These are phyloP conservation scores for Choristoneura rosaceana DNA, from an alignment of 2,888 invertebrate species.

Conservation along the genomic window DNA sequence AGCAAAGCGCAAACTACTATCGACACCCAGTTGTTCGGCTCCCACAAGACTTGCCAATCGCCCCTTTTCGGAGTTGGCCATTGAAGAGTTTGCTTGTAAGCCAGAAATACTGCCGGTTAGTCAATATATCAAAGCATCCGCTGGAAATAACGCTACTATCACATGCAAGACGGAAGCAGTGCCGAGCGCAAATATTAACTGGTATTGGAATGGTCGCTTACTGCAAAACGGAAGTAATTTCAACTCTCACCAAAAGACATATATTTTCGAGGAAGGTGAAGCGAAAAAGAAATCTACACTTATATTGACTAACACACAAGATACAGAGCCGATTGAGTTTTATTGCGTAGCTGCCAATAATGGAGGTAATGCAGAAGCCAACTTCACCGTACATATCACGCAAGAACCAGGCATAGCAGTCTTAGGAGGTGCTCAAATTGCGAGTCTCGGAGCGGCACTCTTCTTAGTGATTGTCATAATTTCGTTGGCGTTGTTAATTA, in stretches of 20 bases:
- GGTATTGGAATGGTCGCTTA: constrained; percentile 94
- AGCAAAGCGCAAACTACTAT: constrained; percentile 90
- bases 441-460: constrained; percentile 92
- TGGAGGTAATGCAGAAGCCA: constrained; percentile 94
- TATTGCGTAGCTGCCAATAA: constrained; percentile 96
- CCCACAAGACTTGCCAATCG: constrained; percentile 89
- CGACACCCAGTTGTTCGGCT: constrained; percentile 91
- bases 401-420: constrained; percentile 92
- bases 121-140: constrained; percentile 91
- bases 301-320: constrained; percentile 92
- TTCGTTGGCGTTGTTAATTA: constrained; percentile 88
- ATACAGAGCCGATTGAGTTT: constrained; percentile 93
- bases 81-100: constrained; percentile 94
- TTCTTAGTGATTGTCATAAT: constrained; percentile 92
- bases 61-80: constrained; percentile 90
- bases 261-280: constrained; percentile 91
- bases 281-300: constrained; percentile 91
- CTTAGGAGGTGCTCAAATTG: constrained; percentile 93
- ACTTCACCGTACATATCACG: constrained; percentile 94
- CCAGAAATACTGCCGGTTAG: constrained; percentile 92
- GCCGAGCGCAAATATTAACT: constrained; percentile 92
- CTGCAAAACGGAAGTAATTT: constrained; percentile 92
- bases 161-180: constrained; percentile 92
- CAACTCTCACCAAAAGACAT: constrained; percentile 91
- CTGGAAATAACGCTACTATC: constrained; percentile 94